Percentiles rank a stretch among this genome's conserved stretches.
phyloP scores from a whole-genome alignment of 2,888 invertebrate species.

The Caenorhabditis becei region DNA sequence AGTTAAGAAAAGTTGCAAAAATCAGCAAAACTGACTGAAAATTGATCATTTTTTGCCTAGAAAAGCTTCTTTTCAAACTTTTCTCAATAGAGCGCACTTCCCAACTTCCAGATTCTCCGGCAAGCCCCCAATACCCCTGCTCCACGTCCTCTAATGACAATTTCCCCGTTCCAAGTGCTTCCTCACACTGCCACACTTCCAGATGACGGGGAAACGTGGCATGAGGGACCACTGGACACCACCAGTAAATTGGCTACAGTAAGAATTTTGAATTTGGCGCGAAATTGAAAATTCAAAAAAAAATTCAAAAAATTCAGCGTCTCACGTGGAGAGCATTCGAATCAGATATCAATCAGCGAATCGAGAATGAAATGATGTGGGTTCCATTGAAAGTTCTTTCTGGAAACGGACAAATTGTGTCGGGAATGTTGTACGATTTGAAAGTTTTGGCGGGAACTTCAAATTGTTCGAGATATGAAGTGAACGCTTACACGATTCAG shows the following conservation, averaged over 20 bases:
- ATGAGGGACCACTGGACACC: conserved; percentile 43
- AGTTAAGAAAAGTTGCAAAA: neutral
- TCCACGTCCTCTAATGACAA: neutral
- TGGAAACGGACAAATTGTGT: conserved; percentile 60
- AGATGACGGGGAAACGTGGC: conserved; percentile 51
- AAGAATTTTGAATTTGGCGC: neutral
- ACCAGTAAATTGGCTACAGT: conserved; percentile 40
- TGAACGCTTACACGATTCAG: conserved; percentile 54
- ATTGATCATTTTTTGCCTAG: too few relatives aligned
- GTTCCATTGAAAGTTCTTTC: conserved; percentile 64
- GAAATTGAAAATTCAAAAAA: neutral
- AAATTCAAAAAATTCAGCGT: conserved; percentile 42
- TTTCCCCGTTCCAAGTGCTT: conserved; percentile 42
- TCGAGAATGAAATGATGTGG: conserved; percentile 58
- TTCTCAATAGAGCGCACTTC: too few relatives aligned
- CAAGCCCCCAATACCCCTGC: conserved; percentile 20
- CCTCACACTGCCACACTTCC: conserved; percentile 11
- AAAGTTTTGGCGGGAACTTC: conserved; percentile 64
- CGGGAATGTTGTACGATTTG: conserved; percentile 65
- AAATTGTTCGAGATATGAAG: conserved; percentile 64
- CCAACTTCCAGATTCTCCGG: conserved; percentile 10
- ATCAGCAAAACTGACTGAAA: too few relatives aligned
- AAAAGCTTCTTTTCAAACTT: neutral
- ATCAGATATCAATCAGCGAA: conserved; percentile 65
- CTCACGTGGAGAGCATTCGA: conserved; percentile 63